These are phyloP conservation scores for Euphydryas editha DNA, from an alignment of 2,888 invertebrate genomes.

Conservation along the genomic window DNA sequence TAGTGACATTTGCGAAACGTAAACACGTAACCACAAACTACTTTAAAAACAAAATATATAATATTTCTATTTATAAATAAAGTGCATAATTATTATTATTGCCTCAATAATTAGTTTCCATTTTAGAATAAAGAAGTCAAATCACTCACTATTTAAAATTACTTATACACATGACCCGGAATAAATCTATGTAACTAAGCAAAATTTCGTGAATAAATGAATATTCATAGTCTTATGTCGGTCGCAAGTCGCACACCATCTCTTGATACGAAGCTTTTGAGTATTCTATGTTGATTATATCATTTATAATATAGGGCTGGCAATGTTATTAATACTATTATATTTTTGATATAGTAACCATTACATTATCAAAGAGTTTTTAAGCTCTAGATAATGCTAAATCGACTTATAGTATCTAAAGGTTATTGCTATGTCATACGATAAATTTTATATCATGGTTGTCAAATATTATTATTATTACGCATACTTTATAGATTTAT, in stretches of 20 bases:
- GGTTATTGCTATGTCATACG: no score
- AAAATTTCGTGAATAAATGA: conserved; percentile 76
- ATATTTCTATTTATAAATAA: no score
- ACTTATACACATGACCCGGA: conserved; percentile 51
- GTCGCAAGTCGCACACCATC: conserved; percentile 70
- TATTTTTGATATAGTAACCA: background rate
- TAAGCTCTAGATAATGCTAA: no score
- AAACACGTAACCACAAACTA: no score
- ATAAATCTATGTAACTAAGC: conserved; percentile 62
- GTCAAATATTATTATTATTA: no score
- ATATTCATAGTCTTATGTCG: conserved; percentile 76
- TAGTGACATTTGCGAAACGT: no score
- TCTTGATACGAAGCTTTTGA: conserved; percentile 66
- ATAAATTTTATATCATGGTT: no score
- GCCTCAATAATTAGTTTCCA: background rate
- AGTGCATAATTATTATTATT: background rate
- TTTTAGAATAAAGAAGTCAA: conserved; percentile 9
- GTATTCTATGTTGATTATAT: conserved; percentile 37
- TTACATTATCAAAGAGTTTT: no score
- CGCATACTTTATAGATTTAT: no score
- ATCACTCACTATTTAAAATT: conserved; percentile 27
- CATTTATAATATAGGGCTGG: conserved; percentile 55
- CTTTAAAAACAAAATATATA: no score
- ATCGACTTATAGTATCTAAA: no score
- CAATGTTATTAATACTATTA: conserved; percentile 22